Conservation (phyloP, 1,140 invertebrate genomes). For the Aphis gossypii region DNA sequence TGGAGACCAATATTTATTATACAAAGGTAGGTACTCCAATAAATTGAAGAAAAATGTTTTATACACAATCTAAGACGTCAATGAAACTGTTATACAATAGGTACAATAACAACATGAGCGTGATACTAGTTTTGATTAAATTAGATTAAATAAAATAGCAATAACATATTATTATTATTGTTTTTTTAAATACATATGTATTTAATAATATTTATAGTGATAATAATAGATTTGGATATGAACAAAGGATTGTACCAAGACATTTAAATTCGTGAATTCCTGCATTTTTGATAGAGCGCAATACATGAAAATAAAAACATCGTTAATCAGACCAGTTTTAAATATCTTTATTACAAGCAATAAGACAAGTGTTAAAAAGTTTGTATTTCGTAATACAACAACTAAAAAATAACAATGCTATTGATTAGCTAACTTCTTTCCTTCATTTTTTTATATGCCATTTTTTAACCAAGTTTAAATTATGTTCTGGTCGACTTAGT, state of each 20-base stretch:
- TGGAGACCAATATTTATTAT: conserved; percentile 3
- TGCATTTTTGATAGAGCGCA: background rate
- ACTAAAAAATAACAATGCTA: background rate
- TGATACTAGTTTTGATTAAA: background rate
- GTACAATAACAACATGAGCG: background rate
- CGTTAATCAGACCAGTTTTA: background rate
- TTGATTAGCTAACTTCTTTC: background rate
- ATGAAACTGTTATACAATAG: background rate
- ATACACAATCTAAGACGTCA: background rate
- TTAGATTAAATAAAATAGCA: background rate
- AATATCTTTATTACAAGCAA: background rate
- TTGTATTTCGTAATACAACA: background rate
- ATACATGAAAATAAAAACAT: background rate
- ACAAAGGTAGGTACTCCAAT: conserved; percentile 5
- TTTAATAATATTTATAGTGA: background rate
- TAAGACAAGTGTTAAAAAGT: background rate
- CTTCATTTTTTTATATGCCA: background rate
- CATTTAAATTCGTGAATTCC: background rate
- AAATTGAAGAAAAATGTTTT: conserved; percentile 18
- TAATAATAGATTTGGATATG: background rate
- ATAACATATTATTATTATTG: background rate
- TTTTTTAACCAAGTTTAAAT: background rate
- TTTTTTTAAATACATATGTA: background rate
- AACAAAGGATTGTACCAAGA: background rate
- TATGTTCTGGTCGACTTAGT: background rate